Percentiles rank a stretch among this genome's conserved stretches.
phyloP scores from a whole-genome alignment of 2,888 invertebrate genomes.

The Epinotia brunnichana region DNA sequence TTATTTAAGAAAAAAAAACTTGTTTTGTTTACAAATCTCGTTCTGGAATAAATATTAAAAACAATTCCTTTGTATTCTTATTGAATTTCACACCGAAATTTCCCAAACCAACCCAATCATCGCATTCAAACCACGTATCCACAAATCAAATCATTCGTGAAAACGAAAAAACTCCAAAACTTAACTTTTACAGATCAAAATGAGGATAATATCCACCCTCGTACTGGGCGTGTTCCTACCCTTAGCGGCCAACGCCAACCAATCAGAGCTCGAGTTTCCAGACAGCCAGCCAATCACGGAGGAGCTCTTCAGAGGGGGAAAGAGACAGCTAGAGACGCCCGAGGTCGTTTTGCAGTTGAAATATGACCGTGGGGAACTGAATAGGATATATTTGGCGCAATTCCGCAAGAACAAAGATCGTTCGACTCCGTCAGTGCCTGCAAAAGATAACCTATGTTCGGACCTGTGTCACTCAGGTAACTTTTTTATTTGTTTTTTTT shows the following conservation, averaged over 20 bases:
- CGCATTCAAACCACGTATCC: constrained; percentile 35
- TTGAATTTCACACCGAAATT: background rate
- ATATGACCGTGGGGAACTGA: constrained; percentile 75
- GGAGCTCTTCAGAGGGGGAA: constrained; percentile 51
- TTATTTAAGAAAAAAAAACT: no score
- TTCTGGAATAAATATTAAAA: no score
- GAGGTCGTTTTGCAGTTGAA: constrained; percentile 78
- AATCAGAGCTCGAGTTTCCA: constrained; percentile 57
- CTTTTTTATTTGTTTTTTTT: constrained; percentile 53
- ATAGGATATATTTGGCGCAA: constrained; percentile 79
- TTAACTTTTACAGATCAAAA: constrained; percentile 58
- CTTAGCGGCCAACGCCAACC: constrained; percentile 57
- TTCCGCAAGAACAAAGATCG: constrained; percentile 63
- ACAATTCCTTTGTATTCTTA: background rate
- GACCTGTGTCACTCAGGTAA: constrained; percentile 81
- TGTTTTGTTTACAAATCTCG: no score
- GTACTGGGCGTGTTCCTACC: constrained; percentile 65
- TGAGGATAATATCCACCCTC: constrained; percentile 62
- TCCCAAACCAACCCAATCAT: background rate
- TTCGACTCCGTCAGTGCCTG: constrained; percentile 68
- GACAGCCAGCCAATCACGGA: constrained; percentile 59
- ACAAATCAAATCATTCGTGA: constrained; percentile 42
- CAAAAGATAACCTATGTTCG: constrained; percentile 67
- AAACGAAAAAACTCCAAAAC: constrained; percentile 33
- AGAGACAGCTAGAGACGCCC: constrained; percentile 65